Conservation (phyloP, 2,888 invertebrate genomes). For the Hypercompe scribonia region DNA sequence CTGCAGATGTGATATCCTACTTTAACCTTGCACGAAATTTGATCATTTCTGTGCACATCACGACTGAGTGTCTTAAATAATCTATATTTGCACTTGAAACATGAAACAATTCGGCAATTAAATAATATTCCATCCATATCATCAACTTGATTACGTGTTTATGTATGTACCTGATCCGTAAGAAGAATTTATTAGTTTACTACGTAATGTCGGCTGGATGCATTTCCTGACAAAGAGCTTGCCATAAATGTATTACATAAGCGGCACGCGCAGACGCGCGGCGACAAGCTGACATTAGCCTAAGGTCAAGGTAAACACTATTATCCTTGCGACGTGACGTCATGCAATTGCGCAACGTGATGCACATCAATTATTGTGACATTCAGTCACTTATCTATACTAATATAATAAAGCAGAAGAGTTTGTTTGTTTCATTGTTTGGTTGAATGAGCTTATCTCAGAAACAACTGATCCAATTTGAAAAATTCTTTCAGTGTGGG, state of each 20-base stretch:
- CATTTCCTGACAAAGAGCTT: constrained; percentile 59
- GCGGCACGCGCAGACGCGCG: constrained; percentile 61
- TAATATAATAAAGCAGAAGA: no score
- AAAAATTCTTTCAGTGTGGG: no score
- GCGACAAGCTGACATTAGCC: constrained; percentile 71
- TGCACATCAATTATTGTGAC: constrained; percentile 52
- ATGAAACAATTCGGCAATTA: background rate
- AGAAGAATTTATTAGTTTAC: constrained; percentile 6
- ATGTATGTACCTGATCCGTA: background rate
- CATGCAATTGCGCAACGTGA: constrained; percentile 56
- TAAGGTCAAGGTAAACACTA: constrained; percentile 80
- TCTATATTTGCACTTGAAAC: background rate
- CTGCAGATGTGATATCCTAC: background rate
- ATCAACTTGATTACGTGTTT: background rate
- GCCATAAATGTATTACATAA: constrained; percentile 66
- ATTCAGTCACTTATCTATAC: constrained; percentile 36
- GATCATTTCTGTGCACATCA: background rate
- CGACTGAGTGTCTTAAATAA: background rate
- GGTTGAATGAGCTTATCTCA: no score
- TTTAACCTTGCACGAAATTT: background rate
- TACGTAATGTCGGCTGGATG: constrained; percentile 30
- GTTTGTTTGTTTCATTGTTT: no score
- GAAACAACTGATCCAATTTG: no score
- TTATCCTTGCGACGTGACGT: constrained; percentile 77
- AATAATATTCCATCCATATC: background rate